These are phyloP conservation scores for Coregonus suidteri DNA, from an alignment of 2,797 vertebrate species.

Conservation along the genomic window DNA sequence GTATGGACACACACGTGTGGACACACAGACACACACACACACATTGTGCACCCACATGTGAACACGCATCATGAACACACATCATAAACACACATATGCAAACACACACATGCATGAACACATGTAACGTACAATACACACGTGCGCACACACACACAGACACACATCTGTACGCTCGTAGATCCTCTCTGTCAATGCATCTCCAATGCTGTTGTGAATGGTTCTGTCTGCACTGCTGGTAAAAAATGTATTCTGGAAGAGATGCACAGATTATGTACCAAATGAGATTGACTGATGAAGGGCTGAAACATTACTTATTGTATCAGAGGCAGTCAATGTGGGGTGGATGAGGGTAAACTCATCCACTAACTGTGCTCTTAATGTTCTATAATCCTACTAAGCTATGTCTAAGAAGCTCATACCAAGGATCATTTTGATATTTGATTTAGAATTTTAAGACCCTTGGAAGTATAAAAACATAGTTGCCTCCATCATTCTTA, in stretches of 20 bases:
- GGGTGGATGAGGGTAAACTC: constrained; percentile 55
- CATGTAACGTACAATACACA: background rate
- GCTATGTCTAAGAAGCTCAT: too few relatives aligned
- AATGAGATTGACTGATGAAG: background rate
- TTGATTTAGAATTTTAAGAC: too few relatives aligned
- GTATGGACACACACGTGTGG: constrained; percentile 8
- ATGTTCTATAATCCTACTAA: constrained; percentile 16
- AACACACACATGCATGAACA: background rate
- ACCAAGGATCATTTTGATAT: too few relatives aligned
- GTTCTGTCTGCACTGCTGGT: constrained; percentile 49
- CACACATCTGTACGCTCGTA: constrained; percentile 46
- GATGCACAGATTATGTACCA: background rate
- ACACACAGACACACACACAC: constrained; percentile 29
- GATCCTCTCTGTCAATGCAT: constrained; percentile 43
- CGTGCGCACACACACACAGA: constrained; percentile 9
- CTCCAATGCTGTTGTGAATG: constrained; percentile 47
- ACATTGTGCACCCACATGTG: background rate
- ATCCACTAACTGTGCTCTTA: constrained; percentile 42
- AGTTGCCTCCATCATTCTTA: too few relatives aligned
- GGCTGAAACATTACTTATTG: background rate
- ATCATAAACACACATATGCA: background rate
- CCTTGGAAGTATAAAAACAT: too few relatives aligned
- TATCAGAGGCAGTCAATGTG: constrained; percentile 50
- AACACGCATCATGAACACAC: background rate
- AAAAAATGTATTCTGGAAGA: constrained; percentile 49